These are phyloP conservation scores for Erythrocercus mccallii DNA, from an alignment of 2,113 vertebrate genomes.

Conservation along the genomic window DNA sequence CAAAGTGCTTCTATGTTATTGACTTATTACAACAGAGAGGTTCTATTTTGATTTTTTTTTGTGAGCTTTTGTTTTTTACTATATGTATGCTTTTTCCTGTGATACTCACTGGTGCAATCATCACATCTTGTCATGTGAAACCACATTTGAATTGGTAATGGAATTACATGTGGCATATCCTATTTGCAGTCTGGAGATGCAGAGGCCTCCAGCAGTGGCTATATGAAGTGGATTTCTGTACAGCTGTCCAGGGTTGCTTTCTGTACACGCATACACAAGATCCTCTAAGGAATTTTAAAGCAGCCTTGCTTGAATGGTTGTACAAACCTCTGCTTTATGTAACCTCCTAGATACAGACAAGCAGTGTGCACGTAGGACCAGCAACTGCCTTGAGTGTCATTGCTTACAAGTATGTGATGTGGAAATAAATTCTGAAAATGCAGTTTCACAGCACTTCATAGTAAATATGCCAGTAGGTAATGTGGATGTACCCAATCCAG, in stretches of 20 bases:
- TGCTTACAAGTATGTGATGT: neutral
- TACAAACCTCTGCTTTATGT: neutral
- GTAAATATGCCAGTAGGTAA: neutral
- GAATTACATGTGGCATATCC: neutral
- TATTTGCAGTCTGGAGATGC: neutral
- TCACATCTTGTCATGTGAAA: neutral
- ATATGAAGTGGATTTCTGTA: neutral
- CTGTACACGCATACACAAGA: neutral
- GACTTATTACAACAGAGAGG: neutral
- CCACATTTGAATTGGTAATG: neutral
- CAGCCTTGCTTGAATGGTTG: neutral
- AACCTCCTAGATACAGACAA: neutral
- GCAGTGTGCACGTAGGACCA: neutral
- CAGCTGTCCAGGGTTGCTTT: neutral
- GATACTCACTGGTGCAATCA: neutral
- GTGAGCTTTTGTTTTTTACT: neutral
- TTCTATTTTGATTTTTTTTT: neutral
- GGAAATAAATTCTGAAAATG: neutral
- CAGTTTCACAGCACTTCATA: neutral
- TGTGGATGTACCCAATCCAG: rapidly evolving
- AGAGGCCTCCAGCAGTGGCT: neutral
- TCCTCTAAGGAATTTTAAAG: neutral
- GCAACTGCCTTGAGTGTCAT: neutral
- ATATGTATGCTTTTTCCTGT: neutral
- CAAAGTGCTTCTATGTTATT: neutral